Evolutionary conservation across 2,113 vertebrate genomes (phyloP), one percentile per base, ranked within the genome.

Genomic region (Cervus canadensis): DNA sequence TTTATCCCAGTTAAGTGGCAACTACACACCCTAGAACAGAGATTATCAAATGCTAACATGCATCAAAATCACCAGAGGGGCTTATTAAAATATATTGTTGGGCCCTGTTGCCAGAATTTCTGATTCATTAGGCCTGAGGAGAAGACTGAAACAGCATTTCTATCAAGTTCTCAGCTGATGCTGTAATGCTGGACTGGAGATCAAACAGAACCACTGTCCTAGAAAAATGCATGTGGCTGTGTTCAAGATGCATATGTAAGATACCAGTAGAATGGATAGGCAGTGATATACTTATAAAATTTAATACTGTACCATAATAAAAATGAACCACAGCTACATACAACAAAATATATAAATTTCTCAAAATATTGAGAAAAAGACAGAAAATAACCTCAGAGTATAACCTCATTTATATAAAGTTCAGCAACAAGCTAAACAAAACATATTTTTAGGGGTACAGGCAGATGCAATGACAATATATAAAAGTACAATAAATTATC

Each of bases 391-490:
- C 62, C 19, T 71, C 15, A 79, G 26, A 94, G 33, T 33, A 10
- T 60, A 81, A 96, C 57, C 87, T 95, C 54, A 92, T 59, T 92
- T 90, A 82, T 6, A 28, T 87, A 78, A 62, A 83, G 21, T 91
- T 96, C 76, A 88, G 57, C 87, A 97, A 59, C 16, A 95, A 21
- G 23, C 14, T 85, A 89, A 89, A 88, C 33, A 86, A 86, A 89
- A 83, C 25, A 85, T 21, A 50, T 6, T 89, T 90, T 87, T 91
- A 71, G 30, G 64, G 52, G 36, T 87, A 6, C 14, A 78, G 36
- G 43, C 15, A 57, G 21, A 19, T 52, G 11, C 21, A 95, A 33
- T 57, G 79, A 62, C 1, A 40, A 11, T 67, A 71, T 26, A 52
- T 2, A 93, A 28, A 92, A 88, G 67, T 25, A 6, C 13, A 94